These are phyloP conservation scores for Pungitius pungitius DNA, from an alignment of 2,113 vertebrate species.

Conservation along the genomic window DNA sequence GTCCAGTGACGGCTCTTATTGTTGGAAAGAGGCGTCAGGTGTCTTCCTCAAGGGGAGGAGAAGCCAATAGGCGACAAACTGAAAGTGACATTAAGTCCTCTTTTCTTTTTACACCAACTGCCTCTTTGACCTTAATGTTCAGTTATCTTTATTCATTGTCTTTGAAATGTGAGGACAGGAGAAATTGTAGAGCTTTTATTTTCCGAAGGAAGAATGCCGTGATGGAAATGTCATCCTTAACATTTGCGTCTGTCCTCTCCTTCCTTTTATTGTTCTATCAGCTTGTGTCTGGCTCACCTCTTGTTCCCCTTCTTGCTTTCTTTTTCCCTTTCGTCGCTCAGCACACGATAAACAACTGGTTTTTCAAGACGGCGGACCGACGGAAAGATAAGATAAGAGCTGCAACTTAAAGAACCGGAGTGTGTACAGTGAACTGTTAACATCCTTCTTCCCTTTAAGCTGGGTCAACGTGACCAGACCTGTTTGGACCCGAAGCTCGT, in stretches of 20 bases:
- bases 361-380: conserved; percentile 47
- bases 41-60: background rate
- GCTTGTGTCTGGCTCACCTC: conserved; percentile 46
- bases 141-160: background rate
- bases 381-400: background rate
- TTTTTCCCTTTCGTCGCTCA: background rate
- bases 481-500: background rate
- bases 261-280: conserved; percentile 54
- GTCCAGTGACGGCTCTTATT: background rate
- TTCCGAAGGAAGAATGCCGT: background rate
- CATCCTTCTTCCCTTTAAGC: background rate
- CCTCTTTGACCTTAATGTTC: background rate
- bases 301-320: background rate
- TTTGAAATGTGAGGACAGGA: background rate
- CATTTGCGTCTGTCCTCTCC: conserved; percentile 21
- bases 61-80: conserved; percentile 17
- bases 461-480: background rate
- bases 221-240: conserved; percentile 38
- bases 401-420: background rate
- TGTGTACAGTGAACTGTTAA: background rate
- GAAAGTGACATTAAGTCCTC: conserved; percentile 23
- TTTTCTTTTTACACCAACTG: background rate
- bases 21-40: background rate
- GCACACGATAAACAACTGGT: conserved; percentile 54
- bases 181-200: background rate